Base-by-base conservation (phyloP, 2,888 invertebrate species). In the Dynastes hyllus region DNA sequence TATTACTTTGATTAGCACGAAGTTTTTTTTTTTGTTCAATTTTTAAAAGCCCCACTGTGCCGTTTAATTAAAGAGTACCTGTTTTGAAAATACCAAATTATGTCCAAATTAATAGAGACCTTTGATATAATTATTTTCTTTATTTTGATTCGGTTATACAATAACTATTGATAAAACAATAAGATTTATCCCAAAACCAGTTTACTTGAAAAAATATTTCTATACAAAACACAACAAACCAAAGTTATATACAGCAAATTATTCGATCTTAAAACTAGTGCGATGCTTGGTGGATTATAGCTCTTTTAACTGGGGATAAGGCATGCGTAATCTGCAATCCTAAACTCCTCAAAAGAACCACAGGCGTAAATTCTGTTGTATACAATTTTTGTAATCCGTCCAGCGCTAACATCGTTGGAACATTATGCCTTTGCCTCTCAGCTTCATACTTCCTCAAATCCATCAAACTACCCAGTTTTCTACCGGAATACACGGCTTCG, bases 311-410 rank as follows among this genome's bases (percentile, higher is more conserved):
- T 40, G 94, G 93, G 67, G 92, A 90, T 22, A 95, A 85, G n/a
- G 95, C 93, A 85, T 97, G 93, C 0, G 95, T 94, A 40, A 96
- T 86, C 87, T 96, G 95, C 77, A 97, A 89, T 0, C 97, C 97
- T 9, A 97, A 86, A 86, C 95, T 95, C 83, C 98, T 91, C 1
- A 95, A 88, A n/a, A 96, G 87, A 0, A 97, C 95, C 0, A 95
- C 85, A 0, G 97, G 96, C 45, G 93, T 90, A 58, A 93, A 90
- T 66, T 93, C 92, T 8, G 93, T 93, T 78, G 93, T 92, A 88
- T 98, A 98, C 6, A 99, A 90, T 66, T 95, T 91, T 85, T 98
- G 95, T 66, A 99, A 90, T 5, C 94, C 94, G 88, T 99, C 98
- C 2, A 98, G 93, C 0, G 95, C 94, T 13, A 96, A 88, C 93